These are phyloP conservation scores for Magallana gigas DNA, from an alignment of 1,140 invertebrate species.

Conservation along the genomic window DNA sequence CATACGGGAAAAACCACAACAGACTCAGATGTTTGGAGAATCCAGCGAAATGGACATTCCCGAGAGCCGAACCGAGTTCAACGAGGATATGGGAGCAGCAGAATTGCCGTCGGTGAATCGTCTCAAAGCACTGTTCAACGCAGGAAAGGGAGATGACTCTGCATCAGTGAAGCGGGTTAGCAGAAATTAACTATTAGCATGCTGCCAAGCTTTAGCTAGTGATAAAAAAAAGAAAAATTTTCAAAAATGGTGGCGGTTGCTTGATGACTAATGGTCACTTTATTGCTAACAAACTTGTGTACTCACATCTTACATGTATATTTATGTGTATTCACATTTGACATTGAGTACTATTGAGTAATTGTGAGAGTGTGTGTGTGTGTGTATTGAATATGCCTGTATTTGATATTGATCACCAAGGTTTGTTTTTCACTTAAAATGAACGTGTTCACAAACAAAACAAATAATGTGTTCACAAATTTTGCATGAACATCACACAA, in stretches of 20 bases:
- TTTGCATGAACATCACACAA: constrained; percentile 13
- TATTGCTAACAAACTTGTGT: constrained; percentile 24
- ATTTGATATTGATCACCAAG: not conserved
- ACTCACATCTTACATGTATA: constrained; percentile 10
- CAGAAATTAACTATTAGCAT: constrained; percentile 30
- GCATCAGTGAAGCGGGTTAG: constrained; percentile 68
- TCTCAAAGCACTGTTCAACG: constrained; percentile 70
- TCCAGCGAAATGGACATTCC: constrained; percentile 69
- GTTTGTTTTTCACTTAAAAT: not conserved
- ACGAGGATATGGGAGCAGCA: constrained; percentile 64
- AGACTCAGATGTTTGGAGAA: constrained; percentile 61
- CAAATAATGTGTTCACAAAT: constrained; percentile 22
- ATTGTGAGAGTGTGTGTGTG: not conserved
- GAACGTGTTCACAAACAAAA: not conserved
- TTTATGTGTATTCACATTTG: constrained; percentile 10
- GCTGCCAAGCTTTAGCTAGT: not conserved
- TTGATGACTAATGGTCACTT: constrained; percentile 19
- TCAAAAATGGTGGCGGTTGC: not conserved
- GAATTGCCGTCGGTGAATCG: constrained; percentile 74
- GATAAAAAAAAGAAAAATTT: not conserved
- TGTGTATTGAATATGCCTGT: not conserved
- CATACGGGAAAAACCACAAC: constrained; percentile 51
- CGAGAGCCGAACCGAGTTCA: constrained; percentile 71
- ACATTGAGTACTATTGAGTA: too few species aligned
- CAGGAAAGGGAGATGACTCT: constrained; percentile 57